phyloP scores from a whole-genome alignment of 2,113 vertebrate species.

The Probosciger aterrimus region DNA sequence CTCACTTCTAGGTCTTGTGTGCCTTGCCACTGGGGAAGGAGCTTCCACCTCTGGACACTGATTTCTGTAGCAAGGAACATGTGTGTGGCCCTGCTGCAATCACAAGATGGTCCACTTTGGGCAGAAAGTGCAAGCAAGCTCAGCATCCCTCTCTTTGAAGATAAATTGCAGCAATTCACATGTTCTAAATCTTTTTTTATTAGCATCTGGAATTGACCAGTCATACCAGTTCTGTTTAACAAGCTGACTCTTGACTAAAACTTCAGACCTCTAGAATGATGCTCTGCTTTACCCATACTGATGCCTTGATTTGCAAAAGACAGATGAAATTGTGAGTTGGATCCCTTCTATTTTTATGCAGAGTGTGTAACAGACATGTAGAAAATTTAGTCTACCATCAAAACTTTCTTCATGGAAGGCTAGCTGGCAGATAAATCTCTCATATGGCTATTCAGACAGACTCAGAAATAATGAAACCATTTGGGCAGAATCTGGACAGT shows the following conservation, averaged over 20 bases:
- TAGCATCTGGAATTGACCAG: neutral
- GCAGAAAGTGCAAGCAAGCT: neutral
- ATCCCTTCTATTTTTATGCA: neutral
- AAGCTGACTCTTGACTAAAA: neutral
- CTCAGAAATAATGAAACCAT: neutral
- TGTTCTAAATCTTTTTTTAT: neutral
- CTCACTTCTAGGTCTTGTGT: neutral
- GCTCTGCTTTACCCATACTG: neutral
- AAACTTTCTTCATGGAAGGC: neutral
- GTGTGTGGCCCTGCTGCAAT: neutral
- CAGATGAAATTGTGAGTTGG: neutral
- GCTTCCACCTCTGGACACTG: neutral
- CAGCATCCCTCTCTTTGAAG: neutral
- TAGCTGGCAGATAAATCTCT: neutral
- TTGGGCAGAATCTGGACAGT: neutral
- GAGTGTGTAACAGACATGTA: neutral
- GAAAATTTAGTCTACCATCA: neutral
- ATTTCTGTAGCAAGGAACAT: neutral
- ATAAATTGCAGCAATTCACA: neutral
- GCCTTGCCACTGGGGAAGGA: neutral
- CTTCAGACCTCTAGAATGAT: neutral
- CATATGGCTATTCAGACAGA: neutral
- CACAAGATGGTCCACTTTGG: neutral
- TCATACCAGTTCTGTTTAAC: neutral
- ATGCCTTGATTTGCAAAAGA: neutral